phyloP scores from a whole-genome alignment of 2,113 vertebrate species.

The Suncus etruscus region DNA sequence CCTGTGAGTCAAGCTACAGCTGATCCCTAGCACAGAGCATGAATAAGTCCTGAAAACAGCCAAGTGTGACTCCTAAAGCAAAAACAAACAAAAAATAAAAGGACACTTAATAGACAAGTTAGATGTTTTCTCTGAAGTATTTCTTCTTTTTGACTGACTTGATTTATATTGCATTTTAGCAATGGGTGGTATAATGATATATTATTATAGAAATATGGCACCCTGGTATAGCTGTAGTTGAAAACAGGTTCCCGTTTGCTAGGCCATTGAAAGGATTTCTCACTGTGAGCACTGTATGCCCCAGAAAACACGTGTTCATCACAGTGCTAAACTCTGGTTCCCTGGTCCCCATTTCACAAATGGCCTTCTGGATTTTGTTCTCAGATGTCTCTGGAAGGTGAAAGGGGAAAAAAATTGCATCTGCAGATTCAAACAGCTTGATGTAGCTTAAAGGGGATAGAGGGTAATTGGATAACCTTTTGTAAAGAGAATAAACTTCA shows the following conservation, averaged over 20 bases:
- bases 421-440: neutral
- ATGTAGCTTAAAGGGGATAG: neutral
- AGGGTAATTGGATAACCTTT: constrained; percentile 53
- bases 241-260: neutral
- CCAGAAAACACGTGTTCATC: too few species aligned
- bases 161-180: neutral
- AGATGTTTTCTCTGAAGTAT: neutral
- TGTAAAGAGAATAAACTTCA: constrained; percentile 12
- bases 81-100: too few species aligned
- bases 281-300: too few species aligned
- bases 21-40: too few species aligned
- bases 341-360: too few species aligned
- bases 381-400: neutral
- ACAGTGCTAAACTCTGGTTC: too few species aligned
- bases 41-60: too few species aligned
- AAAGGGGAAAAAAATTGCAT: neutral
- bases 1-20: too few species aligned
- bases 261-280: too few species aligned
- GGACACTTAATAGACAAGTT: too few species aligned
- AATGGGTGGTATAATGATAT: neutral
- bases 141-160: neutral
- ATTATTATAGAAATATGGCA: neutral
- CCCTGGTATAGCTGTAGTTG: neutral
- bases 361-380: too few species aligned
- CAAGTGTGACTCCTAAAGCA: too few species aligned